Evolutionary conservation across 2,797 vertebrate species (phyloP), one percentile per base, ranked within the genome.

Genomic region (Podargus strigoides): DNA sequence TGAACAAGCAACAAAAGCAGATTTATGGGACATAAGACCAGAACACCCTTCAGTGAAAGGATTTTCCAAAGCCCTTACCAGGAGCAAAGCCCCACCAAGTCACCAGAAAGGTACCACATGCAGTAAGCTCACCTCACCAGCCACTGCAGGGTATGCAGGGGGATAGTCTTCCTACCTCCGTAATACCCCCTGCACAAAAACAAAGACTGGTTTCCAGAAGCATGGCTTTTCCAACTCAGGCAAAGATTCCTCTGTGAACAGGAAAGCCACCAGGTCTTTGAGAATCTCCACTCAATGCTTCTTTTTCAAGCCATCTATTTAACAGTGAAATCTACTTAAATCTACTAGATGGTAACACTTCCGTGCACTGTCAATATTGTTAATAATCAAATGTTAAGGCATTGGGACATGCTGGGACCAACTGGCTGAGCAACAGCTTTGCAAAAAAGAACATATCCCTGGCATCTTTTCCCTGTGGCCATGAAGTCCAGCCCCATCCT

Each of bases 211-310:
- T 63, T 62, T 69, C 58, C 36, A 50, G 37, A 76, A 76, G 16
- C 1, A 3, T 8, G 3, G 46, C 34, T 83, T 63, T 62, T 83
- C 49, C 58, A 56, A 37, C n/a, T 49, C 0, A 0, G 9, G 20
- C 27, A 49, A 68, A 74, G 55, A 74, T 41, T 55, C 41, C 16
- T 47, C 46, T 19, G 24, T 24, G 28, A 37, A 8, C 37, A 37
- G 32, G n/a, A 73, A 44, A 66, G 44, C 16, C 1, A 0, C 19
- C 23, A 79, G 32, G 23, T 58, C 46, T 74, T 59, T 12, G 60
- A 74, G 74, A 67, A 46, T 26, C 53, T 74, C 21, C 53, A 86
- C 34, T 60, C n/a, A 39, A 28, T 60, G 39, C 39, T 46, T 24
- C 28, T 62, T 77, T 46, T 53, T 46, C 34, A 77, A 69, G n/a